Conservation (phyloP, 2,797 vertebrate species). For the Ficedula albicollis region DNA sequence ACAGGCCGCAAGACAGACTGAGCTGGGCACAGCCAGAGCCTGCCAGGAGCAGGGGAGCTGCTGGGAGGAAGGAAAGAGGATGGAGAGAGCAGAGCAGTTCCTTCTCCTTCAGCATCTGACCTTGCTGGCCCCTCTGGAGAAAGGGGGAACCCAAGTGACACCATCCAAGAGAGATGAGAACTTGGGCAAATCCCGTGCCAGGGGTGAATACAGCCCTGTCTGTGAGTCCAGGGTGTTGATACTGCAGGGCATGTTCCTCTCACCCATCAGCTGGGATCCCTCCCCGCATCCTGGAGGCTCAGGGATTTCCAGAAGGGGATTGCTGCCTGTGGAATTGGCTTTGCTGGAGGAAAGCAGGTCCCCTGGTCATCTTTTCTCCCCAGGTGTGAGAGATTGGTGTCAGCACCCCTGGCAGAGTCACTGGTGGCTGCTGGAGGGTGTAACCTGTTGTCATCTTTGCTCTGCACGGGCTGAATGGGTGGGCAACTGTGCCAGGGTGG, state of each 20-base stretch:
- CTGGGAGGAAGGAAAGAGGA: neutral
- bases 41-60: neutral
- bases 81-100: neutral
- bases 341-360: neutral
- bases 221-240: accelerated
- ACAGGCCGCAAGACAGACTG: no score
- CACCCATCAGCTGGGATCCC: neutral
- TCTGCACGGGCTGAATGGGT: neutral
- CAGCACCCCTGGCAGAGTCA: neutral
- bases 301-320: neutral
- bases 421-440: neutral
- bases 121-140: no score
- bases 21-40: neutral
- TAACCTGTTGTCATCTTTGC: neutral
- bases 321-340: neutral
- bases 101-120: neutral
- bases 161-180: neutral
- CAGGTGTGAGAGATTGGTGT: neutral
- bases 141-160: neutral
- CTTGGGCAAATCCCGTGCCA: accelerated
- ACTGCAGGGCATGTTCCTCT: accelerated
- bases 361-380: neutral
- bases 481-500: neutral
- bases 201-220: neutral
- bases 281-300: neutral